Evolutionary conservation across 2,113 vertebrate genomes (phyloP).

Genomic region (Halichoerus grypus): DNA sequence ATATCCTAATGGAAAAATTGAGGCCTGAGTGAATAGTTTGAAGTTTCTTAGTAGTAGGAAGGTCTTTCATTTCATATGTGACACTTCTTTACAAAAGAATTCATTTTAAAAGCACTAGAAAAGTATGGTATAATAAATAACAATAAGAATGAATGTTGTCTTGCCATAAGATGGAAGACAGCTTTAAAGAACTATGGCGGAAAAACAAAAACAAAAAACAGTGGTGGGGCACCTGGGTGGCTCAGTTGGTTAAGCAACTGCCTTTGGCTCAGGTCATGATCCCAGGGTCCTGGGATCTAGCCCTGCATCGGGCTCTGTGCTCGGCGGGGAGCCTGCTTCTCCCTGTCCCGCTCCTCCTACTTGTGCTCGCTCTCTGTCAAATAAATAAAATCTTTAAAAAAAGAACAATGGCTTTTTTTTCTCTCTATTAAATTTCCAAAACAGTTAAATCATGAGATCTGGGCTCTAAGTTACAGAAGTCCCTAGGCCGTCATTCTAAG

Average conservation of each 20-base stretch:
- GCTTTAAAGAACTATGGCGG: neutral
- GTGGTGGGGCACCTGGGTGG: neutral
- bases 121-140: neutral
- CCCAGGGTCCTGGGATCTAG: too few species aligned
- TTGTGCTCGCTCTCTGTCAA: too few species aligned
- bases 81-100: neutral
- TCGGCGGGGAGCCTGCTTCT: too few species aligned
- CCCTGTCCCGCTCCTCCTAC: too few species aligned
- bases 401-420: neutral
- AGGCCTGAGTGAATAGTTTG: neutral
- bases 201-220: neutral
- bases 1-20: neutral
- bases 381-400: too few species aligned
- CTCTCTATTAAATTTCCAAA: neutral
- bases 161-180: neutral
- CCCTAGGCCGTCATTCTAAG: neutral
- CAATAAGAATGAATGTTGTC: neutral
- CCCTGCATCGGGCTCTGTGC: too few species aligned
- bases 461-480: neutral
- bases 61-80: slow-evolving; percentile 12
- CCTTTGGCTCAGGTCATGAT: too few species aligned
- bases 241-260: too few species aligned
- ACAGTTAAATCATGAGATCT: neutral
- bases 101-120: slow-evolving; percentile 29
- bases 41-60: slow-evolving; percentile 13